Conservation (phyloP, 1,140 invertebrate species). For the Pseudoatta argentina region DNA sequence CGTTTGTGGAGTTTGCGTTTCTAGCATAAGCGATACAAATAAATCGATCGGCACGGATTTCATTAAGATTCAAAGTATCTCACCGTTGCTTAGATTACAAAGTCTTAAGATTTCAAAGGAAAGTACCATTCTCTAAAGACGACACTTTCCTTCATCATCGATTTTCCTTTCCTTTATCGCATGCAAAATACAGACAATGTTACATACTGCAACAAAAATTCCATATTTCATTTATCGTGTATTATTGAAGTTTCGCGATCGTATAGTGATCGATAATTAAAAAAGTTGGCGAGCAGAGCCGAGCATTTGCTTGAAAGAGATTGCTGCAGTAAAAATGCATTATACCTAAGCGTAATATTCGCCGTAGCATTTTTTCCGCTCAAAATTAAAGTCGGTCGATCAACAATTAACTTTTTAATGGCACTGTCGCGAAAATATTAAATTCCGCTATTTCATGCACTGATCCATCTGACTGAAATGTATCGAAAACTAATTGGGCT, state of each 20-base stretch:
- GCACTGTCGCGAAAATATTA: slow-evolving; percentile 12
- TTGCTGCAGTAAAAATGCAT: not conserved
- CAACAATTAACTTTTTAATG: slow-evolving; percentile 44
- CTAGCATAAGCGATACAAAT: not conserved
- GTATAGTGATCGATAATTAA: slow-evolving; percentile 25
- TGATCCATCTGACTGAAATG: not conserved
- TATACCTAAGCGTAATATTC: slow-evolving; percentile 3
- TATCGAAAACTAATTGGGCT: slow-evolving; percentile 12
- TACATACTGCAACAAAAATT: not conserved
- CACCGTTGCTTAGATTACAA: slow-evolving; percentile 18
- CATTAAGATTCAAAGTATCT: slow-evolving; percentile 27
- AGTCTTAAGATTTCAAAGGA: slow-evolving; percentile 18
- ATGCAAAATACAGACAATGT: not conserved
- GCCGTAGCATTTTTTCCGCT: not conserved
- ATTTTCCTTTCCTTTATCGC: not conserved
- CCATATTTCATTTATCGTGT: not conserved
- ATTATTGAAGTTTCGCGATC: not conserved
- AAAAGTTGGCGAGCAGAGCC: not conserved
- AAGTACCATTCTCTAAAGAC: slow-evolving; percentile 12
- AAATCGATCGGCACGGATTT: slow-evolving; percentile 33
- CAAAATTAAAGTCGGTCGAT: slow-evolving; percentile 28
- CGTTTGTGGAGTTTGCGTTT: not conserved
- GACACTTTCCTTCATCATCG: not conserved
- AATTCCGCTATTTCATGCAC: slow-evolving; percentile 18
- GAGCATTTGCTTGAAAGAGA: not conserved